Base-by-base conservation (phyloP, 2,113 vertebrate species). In the Hydrolagus affinis region DNA sequence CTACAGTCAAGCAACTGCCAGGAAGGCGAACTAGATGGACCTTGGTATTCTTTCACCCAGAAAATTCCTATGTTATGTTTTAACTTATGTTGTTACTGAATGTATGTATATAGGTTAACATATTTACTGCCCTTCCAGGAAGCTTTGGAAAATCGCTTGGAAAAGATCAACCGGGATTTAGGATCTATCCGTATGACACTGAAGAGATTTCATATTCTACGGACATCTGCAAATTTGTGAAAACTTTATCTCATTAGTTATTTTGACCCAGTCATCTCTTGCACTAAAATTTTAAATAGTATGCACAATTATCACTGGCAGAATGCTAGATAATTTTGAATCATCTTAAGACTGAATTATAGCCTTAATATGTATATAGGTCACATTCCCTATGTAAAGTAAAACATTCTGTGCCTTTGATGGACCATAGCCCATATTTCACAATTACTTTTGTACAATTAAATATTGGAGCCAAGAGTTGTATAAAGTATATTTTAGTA, bases 151-250 rank as follows among this genome's bases (percentile, higher is more conserved):
- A 94, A 97, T 66, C 97, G 96, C 21, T 90, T 99, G 92, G 97
- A 99, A 88, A 92, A 91, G 86, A 92, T 99, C 86, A 96, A 96
- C 10, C 94, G 92, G 8, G 94, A 98, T 77, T 89, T 99, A 89
- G 98, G 97, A 12, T 97, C 94, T 17, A 93, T 99, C 88, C 95
- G 98, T 59, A 99, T 98, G 96, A 98, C 94, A 19, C 91, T 99
- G 89, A 99, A 99, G 91, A 95, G 93, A 88, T 97, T 96, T 87
- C 95, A 97, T 25, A 89, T 99, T 87, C 91, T 99, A 76, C 95
- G 94, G 68, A 95, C 96, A 75, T 98, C 97, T 86, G 93, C 95
- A 78, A 96, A 97, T 88, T 92, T 94, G n/a, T 98, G 92, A 91
- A 93, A 88, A 89, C 66, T 87, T 89, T 87, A 57, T 87, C 86